Percentiles rank a stretch among this genome's conserved stretches.
Evolutionary conservation across 2,888 invertebrate species (phyloP).

Genomic region (Encarsia formosa): DNA sequence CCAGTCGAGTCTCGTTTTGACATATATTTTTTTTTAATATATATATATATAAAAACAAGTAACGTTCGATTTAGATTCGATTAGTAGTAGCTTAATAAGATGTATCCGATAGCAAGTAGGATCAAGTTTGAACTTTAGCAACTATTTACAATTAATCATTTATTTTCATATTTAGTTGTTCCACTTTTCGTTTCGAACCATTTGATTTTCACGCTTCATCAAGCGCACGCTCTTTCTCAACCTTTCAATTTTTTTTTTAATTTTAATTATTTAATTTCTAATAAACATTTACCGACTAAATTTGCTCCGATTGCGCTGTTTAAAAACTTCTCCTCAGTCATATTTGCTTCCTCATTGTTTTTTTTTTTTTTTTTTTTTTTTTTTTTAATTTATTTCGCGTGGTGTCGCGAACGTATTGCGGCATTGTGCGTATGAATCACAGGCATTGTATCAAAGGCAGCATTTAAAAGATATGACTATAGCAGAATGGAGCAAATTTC

Average conservation of each 20-base stretch:
- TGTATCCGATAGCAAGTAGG: constrained; percentile 45
- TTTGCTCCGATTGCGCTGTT: constrained; percentile 12
- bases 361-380: constrained; percentile 7
- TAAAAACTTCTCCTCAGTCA: constrained; percentile 12
- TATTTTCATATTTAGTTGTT: constrained; percentile 21
- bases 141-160: constrained; percentile 47
- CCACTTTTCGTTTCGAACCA: constrained; percentile 13
- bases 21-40: constrained; percentile 29
- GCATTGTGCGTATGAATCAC: constrained; percentile 37
- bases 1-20: constrained; percentile 37
- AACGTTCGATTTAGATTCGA: constrained; percentile 42
- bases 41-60: constrained; percentile 46
- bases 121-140: constrained; percentile 49
- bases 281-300: constrained; percentile 29
- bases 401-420: constrained; percentile 14
- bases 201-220: constrained; percentile 19
- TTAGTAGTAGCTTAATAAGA: constrained; percentile 39
- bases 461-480: constrained; percentile 31
- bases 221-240: constrained; percentile 12
- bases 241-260: constrained; percentile 16
- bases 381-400: constrained; percentile 14
- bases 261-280: constrained; percentile 12
- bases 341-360: constrained; percentile 4
- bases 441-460: constrained; percentile 32
- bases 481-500: constrained; percentile 31